Percentiles rank a stretch among this genome's conserved stretches.
These are phyloP conservation scores for Tenualosa thibaudeaui DNA, from an alignment of 2,797 vertebrate genomes.

Conservation along the genomic window DNA sequence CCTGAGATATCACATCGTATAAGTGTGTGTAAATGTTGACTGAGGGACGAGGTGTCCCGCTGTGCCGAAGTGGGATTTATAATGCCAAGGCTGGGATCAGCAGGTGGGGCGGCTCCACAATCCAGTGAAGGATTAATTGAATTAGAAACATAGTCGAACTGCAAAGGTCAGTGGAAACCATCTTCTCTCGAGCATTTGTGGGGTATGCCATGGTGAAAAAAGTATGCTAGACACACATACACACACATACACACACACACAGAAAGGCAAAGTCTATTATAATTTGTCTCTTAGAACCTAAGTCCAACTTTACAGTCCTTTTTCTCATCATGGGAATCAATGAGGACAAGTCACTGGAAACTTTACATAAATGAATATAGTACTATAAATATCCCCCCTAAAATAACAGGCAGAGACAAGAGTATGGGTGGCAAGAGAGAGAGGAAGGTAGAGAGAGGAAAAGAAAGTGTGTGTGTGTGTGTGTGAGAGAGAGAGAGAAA, in stretches of 20 bases:
- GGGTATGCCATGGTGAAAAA: background rate
- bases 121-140: constrained; percentile 29
- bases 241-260: no score
- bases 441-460: no score
- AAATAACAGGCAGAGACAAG: background rate
- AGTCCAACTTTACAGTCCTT: background rate
- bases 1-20: background rate
- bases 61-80: background rate
- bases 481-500: no score
- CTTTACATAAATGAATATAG: background rate
- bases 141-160: constrained; percentile 7
- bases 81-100: background rate
- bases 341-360: constrained; percentile 12
- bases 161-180: constrained; percentile 30
- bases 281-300: background rate
- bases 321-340: background rate
- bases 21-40: constrained; percentile 2
- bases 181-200: background rate
- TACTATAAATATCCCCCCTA: background rate
- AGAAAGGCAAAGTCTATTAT: background rate
- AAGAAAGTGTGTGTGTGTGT: background rate
- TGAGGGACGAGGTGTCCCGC: background rate
- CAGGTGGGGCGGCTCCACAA: background rate
- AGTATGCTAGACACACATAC: background rate
- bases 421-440: no score